These are phyloP conservation scores for Scaptodrosophila lebanonensis DNA, from an alignment of 1,140 invertebrate species.

Conservation along the genomic window DNA sequence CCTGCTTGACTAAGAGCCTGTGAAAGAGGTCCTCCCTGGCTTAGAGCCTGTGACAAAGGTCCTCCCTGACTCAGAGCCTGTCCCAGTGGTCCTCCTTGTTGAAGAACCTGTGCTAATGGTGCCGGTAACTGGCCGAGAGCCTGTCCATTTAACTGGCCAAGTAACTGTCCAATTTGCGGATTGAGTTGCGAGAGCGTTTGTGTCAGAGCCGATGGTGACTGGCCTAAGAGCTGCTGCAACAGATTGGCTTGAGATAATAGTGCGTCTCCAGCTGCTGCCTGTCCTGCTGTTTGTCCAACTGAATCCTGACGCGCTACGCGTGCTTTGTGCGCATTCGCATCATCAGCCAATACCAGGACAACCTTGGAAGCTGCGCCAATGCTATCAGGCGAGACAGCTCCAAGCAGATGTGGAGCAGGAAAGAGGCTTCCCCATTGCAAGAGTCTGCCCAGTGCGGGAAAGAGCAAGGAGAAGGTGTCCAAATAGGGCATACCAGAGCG, in stretches of 20 bases:
- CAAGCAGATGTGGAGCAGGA: constrained; percentile 39
- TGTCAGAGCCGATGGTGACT: constrained; percentile 8
- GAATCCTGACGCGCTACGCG: constrained; percentile 47
- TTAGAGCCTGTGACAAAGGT: too few relatives aligned
- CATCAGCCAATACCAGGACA: constrained; percentile 62
- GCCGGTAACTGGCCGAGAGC: constrained; percentile 11
- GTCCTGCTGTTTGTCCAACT: background rate
- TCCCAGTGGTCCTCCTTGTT: constrained; percentile 11
- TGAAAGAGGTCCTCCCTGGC: too few relatives aligned
- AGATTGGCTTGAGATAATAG: background rate
- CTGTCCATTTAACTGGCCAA: background rate
- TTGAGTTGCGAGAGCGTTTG: constrained; percentile 15
- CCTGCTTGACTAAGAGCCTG: too few relatives aligned
- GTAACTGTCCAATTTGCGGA: too few relatives aligned
- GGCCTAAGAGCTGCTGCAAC: constrained; percentile 15
- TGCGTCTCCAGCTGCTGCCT: background rate
- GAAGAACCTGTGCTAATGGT: constrained; percentile 26
- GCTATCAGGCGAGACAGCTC: constrained; percentile 31
- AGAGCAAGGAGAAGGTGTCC: constrained; percentile 50
- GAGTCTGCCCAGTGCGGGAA: constrained; percentile 50
- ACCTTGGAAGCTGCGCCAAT: constrained; percentile 54
- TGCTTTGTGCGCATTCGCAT: constrained; percentile 43
- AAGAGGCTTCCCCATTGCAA: constrained; percentile 58
- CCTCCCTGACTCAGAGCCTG: constrained; percentile 1
- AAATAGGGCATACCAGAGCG: constrained; percentile 36